phyloP scores from a whole-genome alignment of 2,888 invertebrate genomes.

The Nesidiocoris tenuis region DNA sequence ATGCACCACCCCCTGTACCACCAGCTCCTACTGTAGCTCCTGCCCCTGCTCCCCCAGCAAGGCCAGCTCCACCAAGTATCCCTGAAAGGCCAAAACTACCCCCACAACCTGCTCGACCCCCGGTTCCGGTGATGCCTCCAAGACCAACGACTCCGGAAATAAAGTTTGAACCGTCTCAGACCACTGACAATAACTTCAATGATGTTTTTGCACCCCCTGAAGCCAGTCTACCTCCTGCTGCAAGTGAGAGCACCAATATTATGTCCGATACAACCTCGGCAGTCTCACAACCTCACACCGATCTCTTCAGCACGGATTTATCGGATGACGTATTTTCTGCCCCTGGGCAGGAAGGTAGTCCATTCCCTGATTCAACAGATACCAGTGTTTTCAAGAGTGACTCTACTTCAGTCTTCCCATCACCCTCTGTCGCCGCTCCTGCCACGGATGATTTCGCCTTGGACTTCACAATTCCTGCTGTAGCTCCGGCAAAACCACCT shows the following conservation, averaged over 20 bases:
- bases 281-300: slow-evolving; percentile 23
- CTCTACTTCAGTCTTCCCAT: neutral
- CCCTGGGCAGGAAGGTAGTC: slow-evolving; percentile 28
- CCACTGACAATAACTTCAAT: slow-evolving; percentile 5
- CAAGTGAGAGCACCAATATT: neutral
- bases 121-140: slow-evolving; percentile 24
- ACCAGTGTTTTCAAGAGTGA: slow-evolving; percentile 11
- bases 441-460: slow-evolving; percentile 30
- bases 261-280: slow-evolving; percentile 16
- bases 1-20: slow-evolving; percentile 44
- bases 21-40: slow-evolving; percentile 43
- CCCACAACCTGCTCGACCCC: slow-evolving; percentile 45
- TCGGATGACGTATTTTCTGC: slow-evolving; percentile 35
- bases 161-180: slow-evolving; percentile 18
- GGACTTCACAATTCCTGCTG: slow-evolving; percentile 15
- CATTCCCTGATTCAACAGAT: slow-evolving; percentile 17
- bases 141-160: slow-evolving; percentile 26
- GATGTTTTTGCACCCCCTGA: slow-evolving; percentile 11
- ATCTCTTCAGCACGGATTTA: slow-evolving; percentile 35
- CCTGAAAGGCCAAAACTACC: slow-evolving; percentile 49
- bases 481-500: slow-evolving; percentile 12
- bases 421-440: neutral
- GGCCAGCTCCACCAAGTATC: slow-evolving; percentile 56
- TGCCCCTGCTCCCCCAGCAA: slow-evolving; percentile 55
- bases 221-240: slow-evolving; percentile 5